Evolutionary conservation across 1,140 invertebrate genomes (phyloP), one percentile per base, ranked within the genome.

Genomic region (Drosophila lini): DNA sequence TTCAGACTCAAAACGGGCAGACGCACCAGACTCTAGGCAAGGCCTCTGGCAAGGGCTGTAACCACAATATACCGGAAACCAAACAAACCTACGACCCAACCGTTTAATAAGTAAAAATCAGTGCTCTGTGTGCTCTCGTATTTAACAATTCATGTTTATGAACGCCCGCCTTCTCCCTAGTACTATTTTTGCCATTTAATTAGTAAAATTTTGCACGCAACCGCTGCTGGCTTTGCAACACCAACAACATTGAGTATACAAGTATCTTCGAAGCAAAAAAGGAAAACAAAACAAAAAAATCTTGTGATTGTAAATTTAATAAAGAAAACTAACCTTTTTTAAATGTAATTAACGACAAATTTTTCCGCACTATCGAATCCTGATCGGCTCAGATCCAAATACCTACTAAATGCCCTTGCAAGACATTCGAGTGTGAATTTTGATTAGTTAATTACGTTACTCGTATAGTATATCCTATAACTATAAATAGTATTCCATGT

Each of bases 251-350:
- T 65, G 52, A 61, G 64, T 67, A 69, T 75, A 70, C 34, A 59
- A 71, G 45, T 73, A 82, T 75, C 74, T 75, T 61, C 47, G 5
- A 76, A 60, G 63, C 58, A 53, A 57, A 53, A 53, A 53, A 53
- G 32, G 19, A 53, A 53, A 53, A 22, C 11, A 53, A 55, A 55
- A 55, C 16, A 53, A 52, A 81, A 79, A 69, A 84, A 80, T 88
- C 82, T 86, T 86, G 83, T 86, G 83, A 86, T 86, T 86, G 83
- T 86, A 86, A 83, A 86, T 88, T 86, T 88, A 88, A 86, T 86
- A 86, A 83, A 82, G 69, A 67, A 77, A 75, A 75, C 58, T 22
- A 55, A 55, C 52, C 19, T 38, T 55, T 77, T 88, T 70, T 69
- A 74, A 83, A 78, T 83, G 57, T 86, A 88, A 83, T 80, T 89